Conservation (phyloP, 2,797 vertebrate species). For the Cyclopterus lumpus region DNA sequence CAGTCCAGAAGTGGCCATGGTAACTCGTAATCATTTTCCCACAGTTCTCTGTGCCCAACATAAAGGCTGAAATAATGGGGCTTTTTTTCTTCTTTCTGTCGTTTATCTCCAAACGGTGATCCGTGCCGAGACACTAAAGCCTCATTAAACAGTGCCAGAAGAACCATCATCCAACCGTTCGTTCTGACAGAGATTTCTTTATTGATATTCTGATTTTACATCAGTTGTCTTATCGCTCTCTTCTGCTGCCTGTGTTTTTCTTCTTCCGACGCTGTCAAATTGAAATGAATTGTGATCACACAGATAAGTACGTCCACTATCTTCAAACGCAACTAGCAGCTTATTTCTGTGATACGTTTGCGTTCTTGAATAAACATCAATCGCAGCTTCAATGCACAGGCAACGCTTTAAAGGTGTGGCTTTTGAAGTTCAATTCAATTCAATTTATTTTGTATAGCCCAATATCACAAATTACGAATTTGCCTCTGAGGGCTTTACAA, state of each 20-base stretch:
- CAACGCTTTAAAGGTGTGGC: constrained; percentile 11
- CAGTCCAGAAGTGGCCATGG: constrained; percentile 68
- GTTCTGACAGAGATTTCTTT: constrained; percentile 19
- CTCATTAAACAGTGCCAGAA: constrained; percentile 42
- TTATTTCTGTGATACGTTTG: constrained; percentile 3
- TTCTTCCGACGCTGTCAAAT: background rate
- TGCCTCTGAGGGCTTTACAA: no score
- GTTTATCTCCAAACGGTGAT: constrained; percentile 56
- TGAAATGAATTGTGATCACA: background rate
- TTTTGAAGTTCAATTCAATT: no score
- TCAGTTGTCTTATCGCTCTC: constrained; percentile 13
- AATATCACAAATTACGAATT: no score
- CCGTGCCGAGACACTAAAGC: constrained; percentile 41
- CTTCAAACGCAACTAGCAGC: constrained; percentile 7
- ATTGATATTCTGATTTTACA: constrained; percentile 37
- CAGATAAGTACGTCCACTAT: background rate
- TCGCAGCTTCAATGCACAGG: constrained; percentile 4
- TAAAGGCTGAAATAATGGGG: constrained; percentile 71
- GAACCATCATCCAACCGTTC: constrained; percentile 31
- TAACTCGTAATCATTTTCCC: constrained; percentile 77
- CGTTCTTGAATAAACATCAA: constrained; percentile 14
- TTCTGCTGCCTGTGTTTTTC: constrained; percentile 8
- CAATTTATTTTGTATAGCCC: no score
- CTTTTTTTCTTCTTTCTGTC: constrained; percentile 51
- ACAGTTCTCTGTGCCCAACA: constrained; percentile 62